phyloP scores from a whole-genome alignment of 2,797 vertebrate species.

The Dipus sagitta region DNA sequence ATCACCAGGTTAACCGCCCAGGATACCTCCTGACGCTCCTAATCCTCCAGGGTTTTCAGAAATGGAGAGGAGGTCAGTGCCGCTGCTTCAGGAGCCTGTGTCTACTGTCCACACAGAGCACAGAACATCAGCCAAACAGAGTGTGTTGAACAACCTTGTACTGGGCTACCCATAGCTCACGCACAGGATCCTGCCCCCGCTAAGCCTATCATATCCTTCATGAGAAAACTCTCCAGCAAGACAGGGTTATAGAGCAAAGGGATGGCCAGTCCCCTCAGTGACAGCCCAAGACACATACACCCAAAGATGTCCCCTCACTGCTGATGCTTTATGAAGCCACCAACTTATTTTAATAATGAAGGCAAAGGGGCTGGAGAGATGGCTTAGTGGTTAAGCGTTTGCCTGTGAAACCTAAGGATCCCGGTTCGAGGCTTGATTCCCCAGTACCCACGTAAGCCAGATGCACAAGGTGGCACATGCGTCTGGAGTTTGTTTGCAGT shows the following conservation, averaged over 20 bases:
- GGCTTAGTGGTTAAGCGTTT: too few relatives aligned
- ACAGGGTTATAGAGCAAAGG: neutral
- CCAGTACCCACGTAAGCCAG: too few relatives aligned
- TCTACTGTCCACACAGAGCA: neutral
- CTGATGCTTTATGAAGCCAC: neutral
- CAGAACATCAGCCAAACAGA: neutral
- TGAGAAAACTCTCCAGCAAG: neutral
- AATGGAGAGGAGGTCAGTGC: neutral
- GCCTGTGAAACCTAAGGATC: too few relatives aligned
- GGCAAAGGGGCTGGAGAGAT: neutral
- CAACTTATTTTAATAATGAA: neutral
- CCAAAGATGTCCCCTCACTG: neutral
- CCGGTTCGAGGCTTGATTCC: too few relatives aligned
- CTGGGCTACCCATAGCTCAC: neutral
- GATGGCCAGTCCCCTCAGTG: neutral
- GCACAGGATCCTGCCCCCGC: neutral
- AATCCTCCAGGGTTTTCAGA: constrained; percentile 1
- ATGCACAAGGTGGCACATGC: too few relatives aligned
- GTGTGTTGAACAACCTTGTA: neutral
- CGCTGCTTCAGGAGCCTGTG: neutral
- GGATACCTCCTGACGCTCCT: neutral
- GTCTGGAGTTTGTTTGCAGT: too few relatives aligned
- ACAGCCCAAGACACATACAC: neutral
- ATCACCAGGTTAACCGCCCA: neutral
- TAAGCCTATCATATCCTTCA: constrained; percentile 7